Conservation (phyloP, 1,140 invertebrate species). For the Trissolcus basalis region DNA sequence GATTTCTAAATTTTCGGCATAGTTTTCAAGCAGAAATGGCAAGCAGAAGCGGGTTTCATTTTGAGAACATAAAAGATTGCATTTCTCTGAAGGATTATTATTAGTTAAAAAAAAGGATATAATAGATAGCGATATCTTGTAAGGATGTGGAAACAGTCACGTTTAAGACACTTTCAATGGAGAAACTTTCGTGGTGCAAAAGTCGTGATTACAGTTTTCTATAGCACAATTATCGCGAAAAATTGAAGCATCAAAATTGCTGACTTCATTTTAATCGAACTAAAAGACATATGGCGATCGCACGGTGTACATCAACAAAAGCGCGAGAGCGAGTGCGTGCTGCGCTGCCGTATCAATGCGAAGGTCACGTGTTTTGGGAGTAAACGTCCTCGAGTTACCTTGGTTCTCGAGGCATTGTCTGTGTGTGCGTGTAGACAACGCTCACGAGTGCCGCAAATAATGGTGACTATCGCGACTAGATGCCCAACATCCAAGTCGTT, state of each 20-base stretch:
- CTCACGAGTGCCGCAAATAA: constrained; percentile 32
- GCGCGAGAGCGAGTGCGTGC: constrained; percentile 27
- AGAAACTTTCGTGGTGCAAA: constrained; percentile 22
- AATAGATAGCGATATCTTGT: background rate
- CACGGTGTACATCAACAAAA: constrained; percentile 16
- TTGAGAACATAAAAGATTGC: too few relatives aligned
- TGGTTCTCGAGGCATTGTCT: constrained; percentile 51
- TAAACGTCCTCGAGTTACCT: constrained; percentile 71
- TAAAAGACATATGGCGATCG: too few relatives aligned
- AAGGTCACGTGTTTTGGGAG: constrained; percentile 68
- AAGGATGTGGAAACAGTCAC: background rate
- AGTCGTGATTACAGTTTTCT: constrained; percentile 1
- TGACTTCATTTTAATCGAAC: constrained; percentile 9
- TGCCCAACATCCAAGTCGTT: constrained; percentile 23
- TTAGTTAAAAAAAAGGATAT: background rate
- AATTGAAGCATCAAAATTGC: background rate
- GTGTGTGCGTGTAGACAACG: constrained; percentile 24
- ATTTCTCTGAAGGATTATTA: too few relatives aligned
- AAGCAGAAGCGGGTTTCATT: too few relatives aligned
- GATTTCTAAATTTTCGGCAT: too few relatives aligned
- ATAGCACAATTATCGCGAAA: constrained; percentile 12
- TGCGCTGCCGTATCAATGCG: constrained; percentile 44
- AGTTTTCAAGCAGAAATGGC: too few relatives aligned
- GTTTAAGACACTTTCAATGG: constrained; percentile 23
- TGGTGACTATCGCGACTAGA: constrained; percentile 25